Conservation (phyloP, 64 coral and sea anemone species). For the Cladopsammia gracilis region DNA sequence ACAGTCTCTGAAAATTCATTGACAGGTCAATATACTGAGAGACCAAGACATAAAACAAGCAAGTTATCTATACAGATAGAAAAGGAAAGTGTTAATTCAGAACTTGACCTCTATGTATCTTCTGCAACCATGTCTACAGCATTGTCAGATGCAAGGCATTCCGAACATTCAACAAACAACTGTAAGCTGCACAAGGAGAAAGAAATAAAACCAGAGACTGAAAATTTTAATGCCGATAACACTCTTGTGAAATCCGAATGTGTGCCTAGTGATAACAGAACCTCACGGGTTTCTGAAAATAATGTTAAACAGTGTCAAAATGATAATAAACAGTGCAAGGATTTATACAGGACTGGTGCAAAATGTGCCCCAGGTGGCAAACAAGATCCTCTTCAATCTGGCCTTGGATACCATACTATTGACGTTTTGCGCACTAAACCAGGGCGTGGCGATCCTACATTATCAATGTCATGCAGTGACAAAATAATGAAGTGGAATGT, state of each 20-base stretch:
- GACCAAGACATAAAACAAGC: not conserved
- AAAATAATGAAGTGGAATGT: slow-evolving; percentile 99
- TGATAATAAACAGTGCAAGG: slow-evolving; percentile 19
- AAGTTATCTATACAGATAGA: not conserved
- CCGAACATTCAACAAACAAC: too few species aligned
- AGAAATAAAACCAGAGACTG: not conserved
- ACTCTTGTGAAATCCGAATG: not conserved
- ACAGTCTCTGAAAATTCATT: not conserved
- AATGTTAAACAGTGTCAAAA: not conserved
- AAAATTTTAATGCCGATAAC: not conserved
- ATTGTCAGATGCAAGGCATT: not conserved
- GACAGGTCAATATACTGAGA: not conserved
- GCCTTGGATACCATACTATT: slow-evolving; percentile 72
- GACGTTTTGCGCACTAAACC: slow-evolving; percentile 95
- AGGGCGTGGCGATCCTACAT: slow-evolving; percentile 93
- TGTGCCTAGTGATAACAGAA: too few species aligned
- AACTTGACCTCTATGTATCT: not conserved
- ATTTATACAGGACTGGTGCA: slow-evolving; percentile 95
- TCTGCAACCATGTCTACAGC: not conserved
- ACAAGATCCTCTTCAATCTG: slow-evolving; percentile 79
- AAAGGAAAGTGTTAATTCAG: not conserved
- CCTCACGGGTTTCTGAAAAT: not conserved
- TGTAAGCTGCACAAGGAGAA: not conserved
- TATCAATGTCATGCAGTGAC: slow-evolving; percentile 99
- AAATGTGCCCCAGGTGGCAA: slow-evolving; percentile 90